Conservation (phyloP, 2,113 vertebrate species). For the Melanerpes formicivorus region DNA sequence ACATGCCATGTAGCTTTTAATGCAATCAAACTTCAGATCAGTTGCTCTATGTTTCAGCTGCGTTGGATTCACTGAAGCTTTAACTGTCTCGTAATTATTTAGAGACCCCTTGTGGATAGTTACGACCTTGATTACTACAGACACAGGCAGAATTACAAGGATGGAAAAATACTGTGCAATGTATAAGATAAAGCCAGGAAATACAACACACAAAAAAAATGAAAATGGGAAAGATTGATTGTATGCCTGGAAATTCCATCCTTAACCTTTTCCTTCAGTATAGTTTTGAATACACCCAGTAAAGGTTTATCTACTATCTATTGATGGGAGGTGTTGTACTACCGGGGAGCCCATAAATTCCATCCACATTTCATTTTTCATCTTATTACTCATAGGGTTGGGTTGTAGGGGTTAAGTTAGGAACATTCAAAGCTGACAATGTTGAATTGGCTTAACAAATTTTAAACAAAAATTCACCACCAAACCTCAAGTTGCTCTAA, state of each 20-base stretch:
- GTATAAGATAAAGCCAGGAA: neutral
- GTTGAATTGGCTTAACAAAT: neutral
- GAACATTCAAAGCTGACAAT: neutral
- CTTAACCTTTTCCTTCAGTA: neutral
- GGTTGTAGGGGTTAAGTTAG: neutral
- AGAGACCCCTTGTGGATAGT: neutral
- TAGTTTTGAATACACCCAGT: neutral
- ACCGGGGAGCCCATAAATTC: neutral
- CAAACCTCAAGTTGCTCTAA: neutral
- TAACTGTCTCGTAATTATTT: slow-evolving; percentile 30
- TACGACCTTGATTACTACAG: neutral
- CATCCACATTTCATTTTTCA: neutral
- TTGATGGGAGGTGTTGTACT: neutral
- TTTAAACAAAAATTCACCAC: neutral
- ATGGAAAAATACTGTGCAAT: neutral
- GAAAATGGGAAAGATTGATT: neutral
- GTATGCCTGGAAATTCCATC: neutral
- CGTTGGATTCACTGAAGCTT: neutral
- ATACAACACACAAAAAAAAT: neutral
- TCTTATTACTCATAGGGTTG: neutral
- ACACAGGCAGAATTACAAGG: slow-evolving; percentile 10
- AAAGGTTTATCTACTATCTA: neutral
- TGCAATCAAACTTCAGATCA: neutral
- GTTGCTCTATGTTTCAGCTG: neutral
- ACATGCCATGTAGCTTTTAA: neutral